phyloP scores from a whole-genome alignment of 2,113 vertebrate species.

The Nibea albiflora region DNA sequence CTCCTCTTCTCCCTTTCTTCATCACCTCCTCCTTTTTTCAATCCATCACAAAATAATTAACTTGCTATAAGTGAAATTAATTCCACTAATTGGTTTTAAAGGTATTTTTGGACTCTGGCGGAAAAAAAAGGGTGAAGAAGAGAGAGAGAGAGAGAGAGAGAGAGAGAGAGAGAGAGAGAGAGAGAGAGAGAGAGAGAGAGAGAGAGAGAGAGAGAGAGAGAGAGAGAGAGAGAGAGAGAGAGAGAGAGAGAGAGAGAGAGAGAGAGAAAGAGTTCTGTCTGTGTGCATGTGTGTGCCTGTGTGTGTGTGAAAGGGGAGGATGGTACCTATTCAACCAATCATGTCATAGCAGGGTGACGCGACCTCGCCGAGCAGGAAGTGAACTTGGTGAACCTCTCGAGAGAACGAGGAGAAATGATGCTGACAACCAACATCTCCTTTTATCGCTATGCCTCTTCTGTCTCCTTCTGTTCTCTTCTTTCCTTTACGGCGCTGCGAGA shows the following conservation, averaged over 20 bases:
- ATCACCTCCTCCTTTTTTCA: conserved; percentile 74
- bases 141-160: conserved; percentile 2
- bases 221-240: conserved; percentile 3
- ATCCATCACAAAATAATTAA: conserved; percentile 88
- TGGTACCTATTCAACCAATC: conserved; percentile 53
- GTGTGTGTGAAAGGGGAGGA: background rate
- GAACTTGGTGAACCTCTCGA: conserved; percentile 45
- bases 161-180: conserved; percentile 4
- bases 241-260: conserved; percentile 10
- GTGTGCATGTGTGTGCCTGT: conserved; percentile 3
- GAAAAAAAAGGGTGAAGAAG: conserved; percentile 51
- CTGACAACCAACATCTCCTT: background rate
- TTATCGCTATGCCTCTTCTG: background rate
- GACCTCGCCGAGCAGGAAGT: conserved; percentile 69
- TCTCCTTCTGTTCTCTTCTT: background rate
- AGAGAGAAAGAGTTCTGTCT: background rate
- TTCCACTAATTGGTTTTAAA: conserved; percentile 88
- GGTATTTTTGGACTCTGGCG: conserved; percentile 83
- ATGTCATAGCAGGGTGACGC: conserved; percentile 42
- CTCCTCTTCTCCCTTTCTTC: conserved; percentile 69
- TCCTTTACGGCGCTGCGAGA: background rate
- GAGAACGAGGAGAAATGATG: background rate
- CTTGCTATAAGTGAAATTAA: conserved; percentile 89
- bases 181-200: background rate
- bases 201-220: conserved; percentile 5